Evolutionary conservation across 2,888 invertebrate species (phyloP), one percentile per base, ranked within the genome.

Genomic region (Polymixis lichenea): DNA sequence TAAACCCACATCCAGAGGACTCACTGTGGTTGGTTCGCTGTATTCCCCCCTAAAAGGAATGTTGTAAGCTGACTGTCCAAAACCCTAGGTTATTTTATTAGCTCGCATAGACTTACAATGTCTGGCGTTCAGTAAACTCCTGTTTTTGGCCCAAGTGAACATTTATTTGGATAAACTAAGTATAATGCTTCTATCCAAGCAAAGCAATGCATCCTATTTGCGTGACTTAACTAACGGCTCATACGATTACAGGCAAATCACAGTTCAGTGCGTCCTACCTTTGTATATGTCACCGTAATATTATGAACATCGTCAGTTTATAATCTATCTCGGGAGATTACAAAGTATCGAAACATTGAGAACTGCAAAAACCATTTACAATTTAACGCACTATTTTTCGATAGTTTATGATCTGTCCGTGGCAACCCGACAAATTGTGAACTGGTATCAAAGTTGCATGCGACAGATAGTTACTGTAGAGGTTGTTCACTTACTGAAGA

Each of bases 41-140:
- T 22, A 64, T 55, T 55, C 38, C n/a, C 19, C 28, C 28, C 13
- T 53, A 25, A 22, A 25, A 22, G 17, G 71, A 51, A 13, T 65
- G 46, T 13, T 60, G 17, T 61, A 56, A 56, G 19, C 49, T 22
- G 49, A 55, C 38, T 70, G 28, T 55, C 22, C 7, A n/a, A 55
- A 49, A 51, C 49, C 19, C 38, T 55, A 15, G 9, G 32, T 61
- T 76, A 46, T 78, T 43, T 43, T 60, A 53, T 15, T 61, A 25
- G 17, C 9, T 46, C 17, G 22, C 8, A 22, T 60, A 19, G 0
- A 43, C 58, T 65, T 9, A 77, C 51, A 25, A 46, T 6, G 17
- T 38, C 53, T 60, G 17, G 32, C 19, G 43, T 58, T 43, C 19
- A 66, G n/a, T 28, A 28, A 43, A 66, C 8, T 32, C 2, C 19